These are phyloP conservation scores for Tolypeutes matacus DNA, from an alignment of 2,797 vertebrate species.

Conservation along the genomic window DNA sequence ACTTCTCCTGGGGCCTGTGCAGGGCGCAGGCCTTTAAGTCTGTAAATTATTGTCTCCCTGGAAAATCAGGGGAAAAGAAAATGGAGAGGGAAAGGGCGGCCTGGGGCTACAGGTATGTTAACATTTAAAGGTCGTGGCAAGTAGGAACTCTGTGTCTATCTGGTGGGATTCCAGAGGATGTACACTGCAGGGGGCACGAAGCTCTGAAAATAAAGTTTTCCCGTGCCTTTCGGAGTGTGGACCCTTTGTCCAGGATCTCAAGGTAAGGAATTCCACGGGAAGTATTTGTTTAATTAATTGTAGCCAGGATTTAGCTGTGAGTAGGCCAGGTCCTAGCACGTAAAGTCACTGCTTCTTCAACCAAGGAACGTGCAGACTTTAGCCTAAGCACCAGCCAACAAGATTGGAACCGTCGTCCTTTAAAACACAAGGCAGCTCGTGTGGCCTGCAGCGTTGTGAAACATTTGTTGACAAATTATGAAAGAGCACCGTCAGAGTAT, in stretches of 20 bases:
- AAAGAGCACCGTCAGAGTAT: no score
- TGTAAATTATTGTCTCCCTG: conserved; percentile 44
- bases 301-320: conserved; percentile 50
- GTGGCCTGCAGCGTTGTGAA: no score
- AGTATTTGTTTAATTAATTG: conserved; percentile 72
- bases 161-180: conserved; percentile 12
- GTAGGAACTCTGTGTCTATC: not conserved
- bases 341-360: conserved; percentile 38
- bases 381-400: conserved; percentile 57
- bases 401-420: conserved; percentile 78
- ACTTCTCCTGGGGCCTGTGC: not conserved
- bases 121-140: not conserved
- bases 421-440: conserved; percentile 57
- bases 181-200: not conserved
- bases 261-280: conserved; percentile 71
- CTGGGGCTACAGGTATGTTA: not conserved
- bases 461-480: no score
- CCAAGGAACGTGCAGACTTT: not conserved
- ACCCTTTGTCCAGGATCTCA: not conserved
- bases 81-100: not conserved
- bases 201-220: conserved; percentile 39
- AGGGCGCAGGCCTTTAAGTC: conserved; percentile 39
- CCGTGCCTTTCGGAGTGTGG: conserved; percentile 49
- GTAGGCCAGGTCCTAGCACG: not conserved
- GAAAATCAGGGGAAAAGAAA: conserved; percentile 54